Conservation (phyloP, 2,797 vertebrate genomes). For the Petrocephalus sullivani region DNA sequence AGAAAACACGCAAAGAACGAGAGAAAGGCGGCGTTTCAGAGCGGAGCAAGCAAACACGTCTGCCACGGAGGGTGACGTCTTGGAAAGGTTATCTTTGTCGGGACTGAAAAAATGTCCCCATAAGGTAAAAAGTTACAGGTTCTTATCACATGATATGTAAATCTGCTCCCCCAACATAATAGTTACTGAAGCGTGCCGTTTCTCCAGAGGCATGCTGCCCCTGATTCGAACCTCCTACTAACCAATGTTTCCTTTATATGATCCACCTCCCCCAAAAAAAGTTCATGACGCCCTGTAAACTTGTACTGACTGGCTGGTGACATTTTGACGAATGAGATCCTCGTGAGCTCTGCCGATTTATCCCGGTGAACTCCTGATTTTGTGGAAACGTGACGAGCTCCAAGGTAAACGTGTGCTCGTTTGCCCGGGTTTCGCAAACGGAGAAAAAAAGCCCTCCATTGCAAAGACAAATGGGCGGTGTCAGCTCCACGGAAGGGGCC, state of each 20-base stretch:
- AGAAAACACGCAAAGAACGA: no score
- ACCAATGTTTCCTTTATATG: not conserved
- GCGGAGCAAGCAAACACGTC: no score
- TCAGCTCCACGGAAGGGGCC: slow-evolving; percentile 60
- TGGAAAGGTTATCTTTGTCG: not conserved
- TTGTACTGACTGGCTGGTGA: slow-evolving; percentile 42
- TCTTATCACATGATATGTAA: not conserved
- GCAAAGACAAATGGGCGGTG: slow-evolving; percentile 70
- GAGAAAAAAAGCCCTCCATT: slow-evolving; percentile 54
- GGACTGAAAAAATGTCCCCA: not conserved
- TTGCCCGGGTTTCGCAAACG: slow-evolving; percentile 21
- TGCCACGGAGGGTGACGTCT: no score
- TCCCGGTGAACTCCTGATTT: slow-evolving; percentile 15
- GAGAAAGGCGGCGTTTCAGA: no score
- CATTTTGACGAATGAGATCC: slow-evolving; percentile 42
- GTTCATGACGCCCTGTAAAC: slow-evolving; percentile 28
- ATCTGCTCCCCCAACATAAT: not conserved
- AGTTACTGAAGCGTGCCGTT: slow-evolving; percentile 33
- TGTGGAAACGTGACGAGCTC: slow-evolving; percentile 30
- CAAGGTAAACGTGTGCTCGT: slow-evolving; percentile 37
- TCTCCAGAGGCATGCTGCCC: slow-evolving; percentile 33
- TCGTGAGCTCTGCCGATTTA: slow-evolving; percentile 17
- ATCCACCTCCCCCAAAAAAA: slow-evolving; percentile 15
- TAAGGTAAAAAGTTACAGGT: not conserved
- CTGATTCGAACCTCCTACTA: not conserved